Evolutionary conservation across 2,888 invertebrate species (phyloP), one percentile per base, ranked within the genome.

Genomic region (Pterostichus niger): DNA sequence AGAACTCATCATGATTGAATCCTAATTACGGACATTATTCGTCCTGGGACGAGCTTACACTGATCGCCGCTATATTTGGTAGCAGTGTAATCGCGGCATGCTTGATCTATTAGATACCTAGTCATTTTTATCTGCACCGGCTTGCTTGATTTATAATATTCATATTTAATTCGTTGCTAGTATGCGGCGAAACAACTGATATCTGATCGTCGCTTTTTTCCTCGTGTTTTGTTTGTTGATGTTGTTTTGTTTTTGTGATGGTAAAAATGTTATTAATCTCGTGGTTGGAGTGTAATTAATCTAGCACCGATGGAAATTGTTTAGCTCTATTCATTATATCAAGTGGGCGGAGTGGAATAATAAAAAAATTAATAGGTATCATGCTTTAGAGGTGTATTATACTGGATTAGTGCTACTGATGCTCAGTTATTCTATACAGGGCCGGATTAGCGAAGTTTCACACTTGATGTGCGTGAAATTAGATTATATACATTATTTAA

Each of bases 141-240:
- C 35, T 10, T n/a, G n/a, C 64, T 64, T 64, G 64, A 64, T 64
- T 64, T 64, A 64, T 64, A 64, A 64, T 64, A 64, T 52, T 52
- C n/a, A 52, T 52, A 52, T 64, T 64, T 64, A 64, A 64, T 64
- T 64, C 64, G 64, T 35, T 64, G 52, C 64, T 35, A 24, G 64
- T 9, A 10, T 10, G 64, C 64, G n/a, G 64, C 35, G n/a, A 64
- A 59, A 33, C 64, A 24, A 64, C 64, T 33, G 24, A 24, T 64
- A 64, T 64, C 33, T 33, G 64, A 64, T 64, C 33, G 35, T 13
- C 13, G 33, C 2, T 64, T 64, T 35, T 35, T 64, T 35, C n/a
- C 61, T 9, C 24, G 24, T n/a, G 64, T 35, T 64, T n/a, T 64
- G 64, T 59, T 59, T 59, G 56, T 10, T 6, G 13, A 9, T 13